Conservation (phyloP, 53 echinoderm and acorn worm genomes). For the Stichopus horrens region DNA sequence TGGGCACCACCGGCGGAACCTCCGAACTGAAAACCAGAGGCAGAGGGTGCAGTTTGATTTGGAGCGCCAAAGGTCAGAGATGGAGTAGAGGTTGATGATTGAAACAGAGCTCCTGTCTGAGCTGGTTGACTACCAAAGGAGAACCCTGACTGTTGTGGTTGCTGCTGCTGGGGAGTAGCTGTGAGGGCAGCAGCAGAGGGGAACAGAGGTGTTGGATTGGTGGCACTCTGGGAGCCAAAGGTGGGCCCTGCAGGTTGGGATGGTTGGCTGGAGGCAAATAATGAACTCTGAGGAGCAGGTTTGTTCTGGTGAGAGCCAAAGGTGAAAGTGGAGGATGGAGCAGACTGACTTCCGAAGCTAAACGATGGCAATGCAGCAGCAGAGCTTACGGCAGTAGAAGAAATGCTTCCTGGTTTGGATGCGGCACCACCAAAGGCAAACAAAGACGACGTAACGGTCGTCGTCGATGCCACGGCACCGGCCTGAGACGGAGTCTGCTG, state of each 20-base stretch:
- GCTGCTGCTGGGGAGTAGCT: neutral
- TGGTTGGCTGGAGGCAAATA: constrained; percentile 21
- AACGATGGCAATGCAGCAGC: neutral
- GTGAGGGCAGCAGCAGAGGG: neutral
- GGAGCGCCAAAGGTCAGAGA: constrained; percentile 21
- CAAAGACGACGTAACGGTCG: neutral
- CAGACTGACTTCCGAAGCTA: constrained; percentile 2
- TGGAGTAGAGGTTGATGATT: constrained; percentile 20
- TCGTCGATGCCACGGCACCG: neutral
- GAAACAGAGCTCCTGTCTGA: neutral
- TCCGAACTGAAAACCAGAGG: neutral
- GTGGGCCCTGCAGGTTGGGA: constrained; percentile 11
- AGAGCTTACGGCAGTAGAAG: neutral
- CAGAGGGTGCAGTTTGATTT: neutral
- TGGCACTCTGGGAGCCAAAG: constrained; percentile 20
- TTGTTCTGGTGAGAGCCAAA: constrained; percentile 26
- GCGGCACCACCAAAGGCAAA: constrained; percentile 4
- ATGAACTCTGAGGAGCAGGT: neutral
- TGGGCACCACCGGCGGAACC: neutral
- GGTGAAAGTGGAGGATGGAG: neutral
- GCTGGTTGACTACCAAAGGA: constrained; percentile 9
- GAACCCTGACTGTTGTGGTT: constrained; percentile 15
- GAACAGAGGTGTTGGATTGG: constrained; percentile 12
- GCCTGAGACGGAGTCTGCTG: neutral
- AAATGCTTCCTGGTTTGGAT: neutral